These are phyloP conservation scores for Spodoptera picta DNA, from an alignment of 2,888 invertebrate genomes.

Conservation along the genomic window DNA sequence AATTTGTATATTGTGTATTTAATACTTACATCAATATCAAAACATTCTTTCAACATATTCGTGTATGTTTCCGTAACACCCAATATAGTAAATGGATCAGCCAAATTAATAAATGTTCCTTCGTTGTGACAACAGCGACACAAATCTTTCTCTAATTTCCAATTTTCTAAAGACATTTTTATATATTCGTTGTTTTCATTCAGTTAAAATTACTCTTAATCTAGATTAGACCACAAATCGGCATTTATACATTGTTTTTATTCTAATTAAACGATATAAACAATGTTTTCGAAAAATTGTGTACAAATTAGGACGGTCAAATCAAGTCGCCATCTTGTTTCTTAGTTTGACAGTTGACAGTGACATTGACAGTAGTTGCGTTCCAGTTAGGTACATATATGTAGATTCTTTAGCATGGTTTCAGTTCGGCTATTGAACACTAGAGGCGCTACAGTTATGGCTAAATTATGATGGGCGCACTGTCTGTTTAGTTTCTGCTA, in stretches of 20 bases:
- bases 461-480: too few species aligned
- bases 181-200: slow-evolving; percentile 12
- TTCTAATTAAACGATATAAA: neutral
- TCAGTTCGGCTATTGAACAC: neutral
- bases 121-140: slow-evolving; percentile 81
- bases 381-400: too few species aligned
- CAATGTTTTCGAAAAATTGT: neutral
- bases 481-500: too few species aligned
- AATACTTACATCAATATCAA: slow-evolving; percentile 71
- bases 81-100: slow-evolving; percentile 57
- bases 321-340: slow-evolving; percentile 28
- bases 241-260: neutral
- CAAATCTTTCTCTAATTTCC: slow-evolving; percentile 72
- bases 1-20: neutral
- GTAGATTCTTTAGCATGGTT: too few species aligned
- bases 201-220: neutral
- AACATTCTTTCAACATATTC: slow-evolving; percentile 72
- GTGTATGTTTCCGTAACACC: slow-evolving; percentile 67
- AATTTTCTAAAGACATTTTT: slow-evolving; percentile 69
- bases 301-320: neutral
- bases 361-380: slow-evolving; percentile 8
- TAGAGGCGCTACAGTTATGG: neutral
- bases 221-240: slow-evolving; percentile 1
- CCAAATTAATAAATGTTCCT: slow-evolving; percentile 72
- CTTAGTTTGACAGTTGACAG: neutral